Percentiles rank a stretch among this genome's conserved stretches.
phyloP scores from a whole-genome alignment of 2,113 vertebrate genomes.

The Micromys minutus region DNA sequence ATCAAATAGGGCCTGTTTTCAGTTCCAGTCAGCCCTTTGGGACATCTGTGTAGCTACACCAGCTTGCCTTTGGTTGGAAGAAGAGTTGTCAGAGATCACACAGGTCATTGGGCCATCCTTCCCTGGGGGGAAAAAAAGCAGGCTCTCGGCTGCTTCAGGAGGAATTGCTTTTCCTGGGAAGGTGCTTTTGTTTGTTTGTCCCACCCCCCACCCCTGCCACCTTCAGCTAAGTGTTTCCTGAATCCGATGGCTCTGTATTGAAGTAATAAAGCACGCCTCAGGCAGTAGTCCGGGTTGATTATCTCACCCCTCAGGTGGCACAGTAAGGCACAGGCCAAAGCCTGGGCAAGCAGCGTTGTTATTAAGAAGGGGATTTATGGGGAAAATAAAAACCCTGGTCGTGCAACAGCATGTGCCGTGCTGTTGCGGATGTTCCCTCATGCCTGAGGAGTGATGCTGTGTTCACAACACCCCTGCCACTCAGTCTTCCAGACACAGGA shows the following conservation, averaged over 20 bases:
- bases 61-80: background rate
- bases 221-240: conserved; percentile 64
- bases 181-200: background rate
- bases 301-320: conserved; percentile 73
- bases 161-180: conserved; percentile 41
- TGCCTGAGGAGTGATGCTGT: accelerated
- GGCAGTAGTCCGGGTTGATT: conserved; percentile 71
- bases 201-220: background rate
- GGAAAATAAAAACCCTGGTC: conserved; percentile 25
- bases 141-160: background rate
- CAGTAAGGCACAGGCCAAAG: conserved; percentile 65
- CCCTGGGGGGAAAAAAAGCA: accelerated
- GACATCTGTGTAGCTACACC: accelerated
- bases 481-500: background rate
- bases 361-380: conserved; percentile 71
- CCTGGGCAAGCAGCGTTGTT: conserved; percentile 56
- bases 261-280: conserved; percentile 68
- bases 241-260: conserved; percentile 46
- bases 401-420: background rate
- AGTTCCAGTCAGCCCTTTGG: background rate
- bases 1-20: background rate
- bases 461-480: accelerated
- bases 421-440: background rate
- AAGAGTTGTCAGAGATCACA: background rate
- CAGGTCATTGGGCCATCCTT: background rate